A percentile compares a stretch with the other conserved stretches of the same genome.
These are phyloP conservation scores for Drepanosiphum platanoidis DNA, from an alignment of 2,888 invertebrate genomes.

Conservation along the genomic window DNA sequence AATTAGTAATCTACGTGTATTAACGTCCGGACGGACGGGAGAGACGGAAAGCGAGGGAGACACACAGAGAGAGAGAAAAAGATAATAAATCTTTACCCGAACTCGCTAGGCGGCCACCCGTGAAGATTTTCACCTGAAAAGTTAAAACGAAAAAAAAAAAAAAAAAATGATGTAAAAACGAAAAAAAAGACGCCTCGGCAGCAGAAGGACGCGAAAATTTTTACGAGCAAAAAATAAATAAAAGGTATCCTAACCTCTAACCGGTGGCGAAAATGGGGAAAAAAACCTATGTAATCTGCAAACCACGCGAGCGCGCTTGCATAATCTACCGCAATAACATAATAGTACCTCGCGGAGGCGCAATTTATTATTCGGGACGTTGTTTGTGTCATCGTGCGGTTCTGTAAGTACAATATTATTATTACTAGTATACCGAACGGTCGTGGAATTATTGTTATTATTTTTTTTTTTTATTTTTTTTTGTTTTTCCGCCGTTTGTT, in stretches of 20 bases:
- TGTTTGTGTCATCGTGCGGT: too few species aligned
- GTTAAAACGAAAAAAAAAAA: neutral
- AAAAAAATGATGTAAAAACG: neutral
- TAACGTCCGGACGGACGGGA: neutral
- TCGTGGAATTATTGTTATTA: too few species aligned
- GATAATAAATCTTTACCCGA: constrained; percentile 31
- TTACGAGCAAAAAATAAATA: neutral
- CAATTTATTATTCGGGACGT: neutral
- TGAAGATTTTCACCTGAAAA: constrained; percentile 26
- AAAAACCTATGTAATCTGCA: neutral
- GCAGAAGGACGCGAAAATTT: neutral
- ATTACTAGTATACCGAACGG: neutral
- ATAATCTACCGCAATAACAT: neutral
- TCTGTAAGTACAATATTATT: neutral
- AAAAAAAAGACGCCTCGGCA: too few species aligned
- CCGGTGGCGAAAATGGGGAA: too few species aligned
- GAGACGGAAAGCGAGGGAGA: too few species aligned
- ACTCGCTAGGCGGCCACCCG: neutral
- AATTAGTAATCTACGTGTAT: constrained; percentile 5
- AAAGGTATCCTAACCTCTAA: too few species aligned
- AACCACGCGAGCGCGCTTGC: too few species aligned
- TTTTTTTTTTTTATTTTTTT: too few species aligned
- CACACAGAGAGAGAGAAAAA: neutral
- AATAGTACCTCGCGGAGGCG: too few species aligned
- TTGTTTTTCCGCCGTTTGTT: neutral